Evolutionary conservation across 2,888 invertebrate genomes (phyloP), one percentile per base, ranked within the genome.

Genomic region (Meliscaeva auricollis): DNA sequence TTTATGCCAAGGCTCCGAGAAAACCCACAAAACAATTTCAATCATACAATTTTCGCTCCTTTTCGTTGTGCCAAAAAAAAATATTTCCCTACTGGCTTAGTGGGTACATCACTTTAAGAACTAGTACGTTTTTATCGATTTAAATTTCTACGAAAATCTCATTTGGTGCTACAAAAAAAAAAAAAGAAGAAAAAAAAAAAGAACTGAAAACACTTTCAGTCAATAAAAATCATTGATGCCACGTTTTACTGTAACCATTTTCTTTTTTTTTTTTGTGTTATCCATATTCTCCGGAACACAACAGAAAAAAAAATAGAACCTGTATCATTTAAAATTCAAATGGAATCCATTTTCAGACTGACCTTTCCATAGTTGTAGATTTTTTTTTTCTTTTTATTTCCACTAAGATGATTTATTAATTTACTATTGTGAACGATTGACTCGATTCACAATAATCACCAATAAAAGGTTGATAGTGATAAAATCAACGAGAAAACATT

Each of bases 271-370:
- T 41, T 41, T 41, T n/a, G 2, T 41, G n/a, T 26, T 26, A 2
- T 4, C 26, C 26, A 26, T 26, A 26, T 26, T 26, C 26, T 26
- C 26, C 26, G 26, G 26, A 26, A 26, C 26, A 26, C 26, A 26
- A 26, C 26, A 26, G 20, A 20, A 56, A 32, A 56, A 35, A 38
- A 17, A 11, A 35, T 0, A 35, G 1, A 56, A 11, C n/a, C 1
- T 60, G 38, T 7, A 22, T 58, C 20, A 60, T 60, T 60, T 22
- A 22, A 60, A 60, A 60, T 60, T 60, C 58, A 60, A 38, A 60
- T 60, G 20, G 38, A n/a, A 22, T 38, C n/a, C 20, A 38, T 1
- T 60, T 60, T 22, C 38, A 22, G 20, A 8, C 58, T 41, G 58
- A 60, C 58, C 58, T 60, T 60, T 60, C 20, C 38, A 38, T 58